Conservation (phyloP, 2,888 invertebrate species). For the Cheilosia grossa region DNA sequence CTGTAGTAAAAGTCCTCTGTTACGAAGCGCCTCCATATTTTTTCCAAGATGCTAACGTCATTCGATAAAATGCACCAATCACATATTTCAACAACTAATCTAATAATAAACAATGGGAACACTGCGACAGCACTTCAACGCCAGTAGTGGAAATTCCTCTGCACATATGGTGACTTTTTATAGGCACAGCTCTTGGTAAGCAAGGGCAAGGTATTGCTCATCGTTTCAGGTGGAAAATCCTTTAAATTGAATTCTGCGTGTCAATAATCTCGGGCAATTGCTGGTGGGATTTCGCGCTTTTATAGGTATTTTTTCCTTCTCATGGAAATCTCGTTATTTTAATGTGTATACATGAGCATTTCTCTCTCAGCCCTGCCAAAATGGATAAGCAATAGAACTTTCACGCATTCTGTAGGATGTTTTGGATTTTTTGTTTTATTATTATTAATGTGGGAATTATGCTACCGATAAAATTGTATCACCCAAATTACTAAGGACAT, state of each 20-base stretch:
- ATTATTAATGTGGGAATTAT: slow-evolving; percentile 53
- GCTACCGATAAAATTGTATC: slow-evolving; percentile 61
- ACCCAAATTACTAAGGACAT: slow-evolving; percentile 46
- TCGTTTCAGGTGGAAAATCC: slow-evolving; percentile 61
- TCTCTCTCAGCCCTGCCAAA: background rate
- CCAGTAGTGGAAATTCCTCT: slow-evolving; percentile 15
- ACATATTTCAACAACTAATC: slow-evolving; percentile 2
- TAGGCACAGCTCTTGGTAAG: slow-evolving; percentile 3
- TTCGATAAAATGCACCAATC: too few relatives aligned
- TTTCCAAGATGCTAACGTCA: too few relatives aligned
- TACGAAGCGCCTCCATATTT: too few relatives aligned
- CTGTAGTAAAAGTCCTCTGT: too few relatives aligned
- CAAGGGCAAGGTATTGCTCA: slow-evolving; percentile 24
- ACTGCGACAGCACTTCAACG: slow-evolving; percentile 35
- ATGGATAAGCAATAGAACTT: slow-evolving; percentile 33
- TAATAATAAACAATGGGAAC: slow-evolving; percentile 25
- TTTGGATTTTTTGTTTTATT: slow-evolving; percentile 37
- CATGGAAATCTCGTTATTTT: slow-evolving; percentile 21
- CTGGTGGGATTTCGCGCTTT: slow-evolving; percentile 47
- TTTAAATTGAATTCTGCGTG: slow-evolving; percentile 71
- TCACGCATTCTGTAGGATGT: background rate
- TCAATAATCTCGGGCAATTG: slow-evolving; percentile 67
- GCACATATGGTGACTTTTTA: slow-evolving; percentile 19
- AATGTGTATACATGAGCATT: background rate
- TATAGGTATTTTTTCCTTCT: slow-evolving; percentile 17